Base-by-base conservation (phyloP, 2,888 invertebrate species). In the Leptinotarsa peninsularis region DNA sequence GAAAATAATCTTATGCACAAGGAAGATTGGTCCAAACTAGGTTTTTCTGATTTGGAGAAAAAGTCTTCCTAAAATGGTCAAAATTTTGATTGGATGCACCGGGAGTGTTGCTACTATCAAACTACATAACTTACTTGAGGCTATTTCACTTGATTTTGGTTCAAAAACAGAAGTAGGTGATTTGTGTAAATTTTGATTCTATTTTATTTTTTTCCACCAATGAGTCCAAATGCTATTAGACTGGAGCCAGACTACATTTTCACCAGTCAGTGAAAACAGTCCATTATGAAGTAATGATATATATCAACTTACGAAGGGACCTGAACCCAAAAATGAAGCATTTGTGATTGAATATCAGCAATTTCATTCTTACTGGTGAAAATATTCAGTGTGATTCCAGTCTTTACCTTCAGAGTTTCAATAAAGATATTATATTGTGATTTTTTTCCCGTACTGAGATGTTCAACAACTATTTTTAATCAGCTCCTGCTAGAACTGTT, bases 51-150 rank as follows among this genome's bases (percentile, higher is more conserved):
- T 63, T 76, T 79, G 73, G 76, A 78, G 78, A 68, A 72, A 66
- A 66, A 76, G 76, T 27, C 67, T 76, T 50, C 75, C 72, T 72
- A 63, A 87, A 84, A 90, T 89, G 84, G 90, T 89, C 80, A 93
- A 94, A 87, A 87, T 98, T 80, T 88, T 99, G 72, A 89, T 99
- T 79, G 97, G 95, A 60, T 95, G 96, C 81, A 98, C 98, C 3
- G 99, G 98, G 69, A 99, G 98, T 88, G 98, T 99, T 15, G 99
- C 99, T 67, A 93, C 97, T 18, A 93, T 99, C 67, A 99, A 99
- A 90, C 88, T 98, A 78, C 94, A 95, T 0, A 84, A 91, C 78
- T 87, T 99, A 80, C 89, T 96, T 15, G 89, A 92, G 52, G 88
- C 90, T 81, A 50, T 80, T 49, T 49, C 50, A 70, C 52, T 58